Evolutionary conservation across 2,797 vertebrate genomes (phyloP), one percentile per base, ranked within the genome.

Genomic region (Todus mexicanus): DNA sequence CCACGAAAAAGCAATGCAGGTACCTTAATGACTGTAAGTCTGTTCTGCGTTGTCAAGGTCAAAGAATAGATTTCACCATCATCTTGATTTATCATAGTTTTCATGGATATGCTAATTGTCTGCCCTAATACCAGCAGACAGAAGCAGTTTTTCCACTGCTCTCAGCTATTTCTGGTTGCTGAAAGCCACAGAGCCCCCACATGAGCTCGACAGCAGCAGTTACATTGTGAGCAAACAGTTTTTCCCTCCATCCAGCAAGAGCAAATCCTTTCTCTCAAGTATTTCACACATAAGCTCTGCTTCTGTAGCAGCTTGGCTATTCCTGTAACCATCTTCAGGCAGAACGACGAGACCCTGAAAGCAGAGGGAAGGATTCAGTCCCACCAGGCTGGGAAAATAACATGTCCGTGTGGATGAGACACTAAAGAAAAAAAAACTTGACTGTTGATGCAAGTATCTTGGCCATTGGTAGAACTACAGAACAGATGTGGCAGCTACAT

Each of bases 401-500:
- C 8, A 15, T 4, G 2, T 8, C 12, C 29, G 4, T 3, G 6
- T 33, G n/a, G 11, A 31, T 25, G 9, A 65, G 56, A 56, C 5
- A 11, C 2, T 38, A 29, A 66, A 74, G 12, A 22, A 38, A 45
- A n/a, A 26, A 38, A 25, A 27, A 2, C 6, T 47, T 45, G 9
- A 16, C 38, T 19, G 1, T 35, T 63, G 64, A 16, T n/a, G 83
- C 17, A 26, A 33, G 10, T 37, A 17, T n/a, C 48, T 37, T 69
- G 54, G 25, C 12, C 21, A 22, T 10, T 56, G 38, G 21, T 45
- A 19, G 11, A 27, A 51, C 4, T 50, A 8, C 3, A 6, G 45
- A 7, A 26, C 5, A 53, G 20, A 35, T n/a, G 5, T 23, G 20
- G 2, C 22, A 73, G 18, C 4, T 40, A 7, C 6, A 0, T 26